Evolutionary conservation across 2,113 vertebrate genomes (phyloP), one percentile per base, ranked within the genome.

Genomic region (Bombycilla garrulus): DNA sequence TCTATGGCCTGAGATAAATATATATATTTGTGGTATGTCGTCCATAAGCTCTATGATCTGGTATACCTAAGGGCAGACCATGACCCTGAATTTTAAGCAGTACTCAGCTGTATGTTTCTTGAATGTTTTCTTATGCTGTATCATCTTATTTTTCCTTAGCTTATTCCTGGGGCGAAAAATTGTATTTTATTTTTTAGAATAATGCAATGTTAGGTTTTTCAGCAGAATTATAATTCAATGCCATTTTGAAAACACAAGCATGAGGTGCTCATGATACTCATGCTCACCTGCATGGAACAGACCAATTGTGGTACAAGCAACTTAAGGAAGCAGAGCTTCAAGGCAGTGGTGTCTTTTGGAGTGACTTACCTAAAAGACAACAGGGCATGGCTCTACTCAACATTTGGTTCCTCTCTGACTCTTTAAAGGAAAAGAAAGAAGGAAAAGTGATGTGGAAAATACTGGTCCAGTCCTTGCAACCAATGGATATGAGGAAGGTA

Each of bases 31-130:
- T 23, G 54, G 38, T 25, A 90, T 45, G 17, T 48, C 8, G 5
- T 67, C 66, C 48, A 81, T 14, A 69, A 76, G 31, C 23, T 73
- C 40, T 82, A 31, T 72, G 28, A 40, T 48, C 44, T 50, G 35
- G 3, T 62, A 26, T 14, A 80, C 45, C 45, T 79, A 62, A 82
- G 33, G 60, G 25, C 53, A 92, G 36, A 90, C 90, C 15, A 35
- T 20, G 62, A 88, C n/a, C 70, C 58, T 72, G 62, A 93, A 82
- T 91, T 81, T 81, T 71, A 91, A 87, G 42, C 22, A 76, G 15
- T 64, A 61, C 16, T 90, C 24, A 61, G 8, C 18, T 69, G 9
- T 51, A 44, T 16, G 31, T 6, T 82, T 85, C 70, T 80, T 64
- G 36, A 88, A 67, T 15, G 4, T 35, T 65, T 90, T 74, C 51